A percentile compares a stretch with the other conserved stretches of the same genome.
phyloP scores from a whole-genome alignment of 92 coral and sea anemone genomes.

The Phymanthus crucifer region DNA sequence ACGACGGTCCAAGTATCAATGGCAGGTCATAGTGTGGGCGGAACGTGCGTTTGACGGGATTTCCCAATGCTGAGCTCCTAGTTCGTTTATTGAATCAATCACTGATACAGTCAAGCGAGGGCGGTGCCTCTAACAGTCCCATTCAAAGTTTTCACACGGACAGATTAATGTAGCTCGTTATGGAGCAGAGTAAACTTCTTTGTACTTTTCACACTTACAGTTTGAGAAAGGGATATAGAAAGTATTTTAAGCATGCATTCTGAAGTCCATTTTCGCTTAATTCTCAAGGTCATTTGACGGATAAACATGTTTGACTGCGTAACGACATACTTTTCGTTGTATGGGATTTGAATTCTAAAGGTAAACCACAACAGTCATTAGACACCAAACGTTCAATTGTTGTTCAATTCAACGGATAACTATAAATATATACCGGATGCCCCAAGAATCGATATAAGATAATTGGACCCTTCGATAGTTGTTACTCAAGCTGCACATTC shows the following conservation, averaged over 20 bases:
- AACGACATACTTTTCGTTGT: background rate
- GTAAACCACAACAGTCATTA: background rate
- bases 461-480: no score
- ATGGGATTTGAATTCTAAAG: background rate
- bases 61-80: background rate
- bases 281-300: constrained; percentile 3
- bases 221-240: background rate
- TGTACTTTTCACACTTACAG: background rate
- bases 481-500: no score
- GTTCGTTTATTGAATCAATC: background rate
- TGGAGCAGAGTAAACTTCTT: no score
- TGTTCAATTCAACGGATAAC: no score
- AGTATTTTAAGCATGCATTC: background rate
- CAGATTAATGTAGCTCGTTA: background rate
- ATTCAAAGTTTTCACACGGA: background rate
- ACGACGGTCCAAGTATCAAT: background rate
- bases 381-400: background rate
- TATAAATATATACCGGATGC: no score
- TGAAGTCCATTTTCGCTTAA: background rate
- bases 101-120: background rate
- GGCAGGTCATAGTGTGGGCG: background rate
- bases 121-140: background rate
- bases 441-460: no score
- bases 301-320: background rate
- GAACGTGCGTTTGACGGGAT: background rate